Evolutionary conservation across 2,113 vertebrate genomes (phyloP).

Genomic region (Myrmophylax atrothorax): DNA sequence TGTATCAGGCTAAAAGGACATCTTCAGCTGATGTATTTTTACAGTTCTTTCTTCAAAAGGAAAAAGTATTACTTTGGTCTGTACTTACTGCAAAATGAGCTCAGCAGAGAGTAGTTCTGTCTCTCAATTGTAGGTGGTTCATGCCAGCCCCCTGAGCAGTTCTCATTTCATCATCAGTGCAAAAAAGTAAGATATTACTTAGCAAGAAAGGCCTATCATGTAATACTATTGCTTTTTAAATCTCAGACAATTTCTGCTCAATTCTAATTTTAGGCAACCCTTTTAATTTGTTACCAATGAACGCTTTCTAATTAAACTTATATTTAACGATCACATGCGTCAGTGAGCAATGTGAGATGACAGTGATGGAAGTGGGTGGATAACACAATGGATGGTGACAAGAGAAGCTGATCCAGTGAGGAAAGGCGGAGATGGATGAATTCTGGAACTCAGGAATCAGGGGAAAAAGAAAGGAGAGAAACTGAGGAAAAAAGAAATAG

Average conservation of each 20-base stretch:
- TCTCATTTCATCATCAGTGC: constrained; percentile 25
- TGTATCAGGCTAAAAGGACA: neutral
- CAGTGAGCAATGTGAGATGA: constrained; percentile 34
- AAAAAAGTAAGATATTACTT: constrained; percentile 28
- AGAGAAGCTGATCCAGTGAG: neutral
- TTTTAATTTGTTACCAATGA: constrained; percentile 60
- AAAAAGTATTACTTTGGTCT: neutral
- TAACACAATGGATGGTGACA: constrained; percentile 41
- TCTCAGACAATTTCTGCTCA: constrained; percentile 43
- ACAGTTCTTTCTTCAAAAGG: neutral
- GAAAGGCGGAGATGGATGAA: neutral
- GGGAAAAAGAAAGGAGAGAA: neutral
- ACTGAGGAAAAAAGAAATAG: neutral
- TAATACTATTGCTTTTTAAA: constrained; percentile 30
- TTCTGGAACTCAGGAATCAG: neutral
- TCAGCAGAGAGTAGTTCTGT: neutral
- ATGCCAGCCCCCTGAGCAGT: neutral
- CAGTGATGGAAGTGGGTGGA: constrained; percentile 45
- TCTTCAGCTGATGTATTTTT: neutral
- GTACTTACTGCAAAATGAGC: neutral
- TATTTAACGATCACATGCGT: constrained; percentile 44
- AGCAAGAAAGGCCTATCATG: neutral
- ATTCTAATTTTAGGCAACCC: constrained; percentile 43
- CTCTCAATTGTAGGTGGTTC: neutral
- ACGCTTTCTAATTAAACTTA: constrained; percentile 51